phyloP scores from a whole-genome alignment of 2,888 invertebrate species.

The Morpho achilles region DNA sequence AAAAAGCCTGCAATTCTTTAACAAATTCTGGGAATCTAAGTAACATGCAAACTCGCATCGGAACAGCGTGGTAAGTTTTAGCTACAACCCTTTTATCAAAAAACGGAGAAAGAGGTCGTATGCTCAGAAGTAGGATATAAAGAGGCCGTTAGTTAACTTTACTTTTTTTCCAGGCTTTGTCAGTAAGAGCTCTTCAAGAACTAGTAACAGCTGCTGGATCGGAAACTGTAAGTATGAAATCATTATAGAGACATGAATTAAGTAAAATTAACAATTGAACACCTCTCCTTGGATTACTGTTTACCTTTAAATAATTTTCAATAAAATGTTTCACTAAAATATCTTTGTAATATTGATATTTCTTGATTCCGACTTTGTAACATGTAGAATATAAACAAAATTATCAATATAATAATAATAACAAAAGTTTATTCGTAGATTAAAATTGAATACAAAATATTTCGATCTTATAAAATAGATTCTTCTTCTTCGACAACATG shows the following conservation, averaged over 20 bases:
- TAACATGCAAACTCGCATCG: too few species aligned
- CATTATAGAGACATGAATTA: constrained; percentile 32
- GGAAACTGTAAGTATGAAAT: constrained; percentile 87
- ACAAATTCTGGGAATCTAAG: too few species aligned
- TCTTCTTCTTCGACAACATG: too few species aligned
- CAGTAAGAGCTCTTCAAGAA: constrained; percentile 98
- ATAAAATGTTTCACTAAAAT: constrained; percentile 38
- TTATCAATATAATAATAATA: too few species aligned
- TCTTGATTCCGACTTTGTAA: constrained; percentile 20
- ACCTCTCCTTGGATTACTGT: constrained; percentile 40
- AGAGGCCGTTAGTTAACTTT: background rate
- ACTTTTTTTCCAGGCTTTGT: constrained; percentile 84
- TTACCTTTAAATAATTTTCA: constrained; percentile 40
- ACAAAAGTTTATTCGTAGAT: too few species aligned
- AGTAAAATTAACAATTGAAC: constrained; percentile 55
- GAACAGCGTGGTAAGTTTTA: too few species aligned
- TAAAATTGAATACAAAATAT: too few species aligned
- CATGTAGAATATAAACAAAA: constrained; percentile 6
- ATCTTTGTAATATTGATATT: constrained; percentile 18
- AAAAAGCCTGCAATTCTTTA: too few species aligned
- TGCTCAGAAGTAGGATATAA: too few species aligned
- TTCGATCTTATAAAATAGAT: too few species aligned
- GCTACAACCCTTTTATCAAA: too few species aligned
- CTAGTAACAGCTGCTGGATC: constrained; percentile 97
- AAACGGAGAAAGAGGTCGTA: too few species aligned